Evolutionary conservation across 2,113 vertebrate species (phyloP).

Genomic region (Tragelaphus buxtoni): DNA sequence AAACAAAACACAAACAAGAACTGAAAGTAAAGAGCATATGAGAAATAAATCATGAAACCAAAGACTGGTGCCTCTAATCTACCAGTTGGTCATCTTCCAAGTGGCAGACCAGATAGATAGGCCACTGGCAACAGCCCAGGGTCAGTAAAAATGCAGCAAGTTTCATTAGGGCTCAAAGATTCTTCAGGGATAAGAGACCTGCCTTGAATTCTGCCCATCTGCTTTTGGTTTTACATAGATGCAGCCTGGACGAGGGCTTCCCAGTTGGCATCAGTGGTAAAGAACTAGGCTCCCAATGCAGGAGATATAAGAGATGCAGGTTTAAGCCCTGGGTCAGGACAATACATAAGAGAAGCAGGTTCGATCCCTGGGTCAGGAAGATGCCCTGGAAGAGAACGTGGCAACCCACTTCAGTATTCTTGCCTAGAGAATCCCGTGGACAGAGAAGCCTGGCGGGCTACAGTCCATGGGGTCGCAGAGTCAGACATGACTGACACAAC

Average conservation of each 20-base stretch:
- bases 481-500: not conserved
- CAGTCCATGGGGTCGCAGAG: not conserved
- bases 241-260: not conserved
- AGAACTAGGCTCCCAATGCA: not conserved
- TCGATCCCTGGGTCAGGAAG: not conserved
- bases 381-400: not conserved
- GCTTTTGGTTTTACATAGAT: not conserved
- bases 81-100: not conserved
- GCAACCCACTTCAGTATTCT: not conserved
- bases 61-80: not conserved
- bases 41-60: not conserved
- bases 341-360: not conserved
- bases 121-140: not conserved
- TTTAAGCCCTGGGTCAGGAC: not conserved
- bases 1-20: constrained; percentile 62
- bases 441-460: not conserved
- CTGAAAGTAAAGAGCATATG: not conserved
- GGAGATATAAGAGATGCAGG: not conserved
- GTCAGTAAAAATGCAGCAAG: not conserved
- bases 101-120: not conserved
- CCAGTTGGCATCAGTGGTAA: not conserved
- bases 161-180: not conserved
- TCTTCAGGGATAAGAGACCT: not conserved
- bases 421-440: not conserved
- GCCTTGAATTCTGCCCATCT: not conserved